These are phyloP conservation scores for Nymphalis urticae DNA, from an alignment of 2,888 invertebrate genomes.

Conservation along the genomic window DNA sequence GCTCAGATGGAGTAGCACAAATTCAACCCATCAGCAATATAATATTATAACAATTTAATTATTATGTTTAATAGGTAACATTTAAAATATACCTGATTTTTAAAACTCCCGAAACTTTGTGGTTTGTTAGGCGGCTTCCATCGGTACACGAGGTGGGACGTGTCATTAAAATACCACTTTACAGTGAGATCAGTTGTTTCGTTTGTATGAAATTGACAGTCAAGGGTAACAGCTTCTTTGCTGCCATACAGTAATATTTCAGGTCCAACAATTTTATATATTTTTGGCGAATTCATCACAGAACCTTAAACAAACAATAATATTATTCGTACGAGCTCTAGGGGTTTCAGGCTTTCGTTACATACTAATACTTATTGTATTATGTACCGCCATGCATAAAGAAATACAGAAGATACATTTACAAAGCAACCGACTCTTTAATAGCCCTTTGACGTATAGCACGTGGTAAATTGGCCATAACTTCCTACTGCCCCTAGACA, in stretches of 20 bases:
- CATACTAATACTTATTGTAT: too few species aligned
- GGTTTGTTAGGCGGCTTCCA: slow-evolving; percentile 88
- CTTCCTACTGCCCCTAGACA: too few species aligned
- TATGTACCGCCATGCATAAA: too few species aligned
- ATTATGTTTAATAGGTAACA: not conserved
- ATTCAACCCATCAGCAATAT: too few species aligned
- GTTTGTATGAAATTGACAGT: slow-evolving; percentile 86
- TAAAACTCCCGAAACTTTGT: slow-evolving; percentile 82
- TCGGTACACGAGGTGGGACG: slow-evolving; percentile 87
- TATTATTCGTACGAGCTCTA: not conserved
- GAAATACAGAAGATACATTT: too few species aligned
- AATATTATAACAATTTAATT: too few species aligned
- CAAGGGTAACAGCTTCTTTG: slow-evolving; percentile 82
- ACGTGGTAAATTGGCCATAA: too few species aligned
- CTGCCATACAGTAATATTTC: slow-evolving; percentile 82
- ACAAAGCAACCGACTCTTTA: too few species aligned
- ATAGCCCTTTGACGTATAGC: too few species aligned
- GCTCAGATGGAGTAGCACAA: too few species aligned
- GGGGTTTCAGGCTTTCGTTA: too few species aligned
- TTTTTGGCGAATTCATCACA: slow-evolving; percentile 44
- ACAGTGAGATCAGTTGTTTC: slow-evolving; percentile 86
- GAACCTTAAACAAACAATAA: not conserved
- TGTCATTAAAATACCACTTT: slow-evolving; percentile 88
- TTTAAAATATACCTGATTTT: slow-evolving; percentile 56
- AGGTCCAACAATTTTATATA: slow-evolving; percentile 83